Evolutionary conservation across 2,888 invertebrate genomes (phyloP).

Genomic region (Drosophila bunnanda): DNA sequence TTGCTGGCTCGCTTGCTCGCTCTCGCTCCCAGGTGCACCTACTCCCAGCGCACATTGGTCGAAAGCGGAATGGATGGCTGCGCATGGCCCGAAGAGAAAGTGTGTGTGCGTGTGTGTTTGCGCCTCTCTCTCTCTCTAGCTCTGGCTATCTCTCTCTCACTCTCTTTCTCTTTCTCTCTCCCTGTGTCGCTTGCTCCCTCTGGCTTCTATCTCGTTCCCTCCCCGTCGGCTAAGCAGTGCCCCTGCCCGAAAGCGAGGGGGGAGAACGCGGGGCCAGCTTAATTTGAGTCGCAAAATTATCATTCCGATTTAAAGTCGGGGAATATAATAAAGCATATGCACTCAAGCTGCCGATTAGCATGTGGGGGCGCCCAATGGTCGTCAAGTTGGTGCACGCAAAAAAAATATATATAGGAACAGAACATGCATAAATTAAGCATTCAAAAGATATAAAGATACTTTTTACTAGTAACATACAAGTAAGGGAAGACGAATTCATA

Average conservation of each 20-base stretch:
- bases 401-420: background rate
- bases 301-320: conserved; percentile 4
- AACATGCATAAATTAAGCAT: background rate
- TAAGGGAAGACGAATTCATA: too few species aligned
- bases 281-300: conserved; percentile 2
- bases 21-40: conserved; percentile 29
- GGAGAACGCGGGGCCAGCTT: background rate
- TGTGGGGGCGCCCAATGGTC: background rate
- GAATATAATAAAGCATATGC: background rate
- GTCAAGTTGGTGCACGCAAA: background rate
- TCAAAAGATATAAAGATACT: too few species aligned
- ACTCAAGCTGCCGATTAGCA: conserved; percentile 4
- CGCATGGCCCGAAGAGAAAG: conserved; percentile 64
- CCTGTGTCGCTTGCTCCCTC: background rate
- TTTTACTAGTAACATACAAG: too few species aligned
- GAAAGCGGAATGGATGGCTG: conserved; percentile 66
- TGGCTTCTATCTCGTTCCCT: conserved; percentile 10
- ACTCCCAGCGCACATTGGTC: conserved; percentile 63
- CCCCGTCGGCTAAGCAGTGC: conserved; percentile 47
- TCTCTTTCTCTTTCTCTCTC: background rate
- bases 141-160: background rate
- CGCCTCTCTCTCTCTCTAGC: conserved; percentile 1
- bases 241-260: too few species aligned
- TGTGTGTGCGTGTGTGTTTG: conserved; percentile 15
- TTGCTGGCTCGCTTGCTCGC: background rate